Evolutionary conservation across 2,113 vertebrate genomes (phyloP), one percentile per base, ranked within the genome.

Genomic region (Alligator sinensis): DNA sequence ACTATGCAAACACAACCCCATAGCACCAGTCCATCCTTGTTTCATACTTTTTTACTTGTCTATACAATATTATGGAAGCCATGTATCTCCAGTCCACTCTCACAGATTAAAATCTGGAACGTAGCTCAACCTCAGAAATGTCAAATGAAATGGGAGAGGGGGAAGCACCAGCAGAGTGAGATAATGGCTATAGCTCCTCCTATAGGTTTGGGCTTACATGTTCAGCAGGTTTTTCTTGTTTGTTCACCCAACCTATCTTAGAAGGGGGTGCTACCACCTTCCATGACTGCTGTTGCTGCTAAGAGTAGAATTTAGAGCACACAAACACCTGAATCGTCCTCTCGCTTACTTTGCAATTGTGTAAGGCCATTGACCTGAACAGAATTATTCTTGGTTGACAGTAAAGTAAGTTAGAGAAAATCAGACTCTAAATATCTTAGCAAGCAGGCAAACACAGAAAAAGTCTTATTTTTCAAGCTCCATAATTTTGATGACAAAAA

Each of bases 291-390:
- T 87, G 34, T 92, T 94, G 93, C 89, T 95, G 90, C 95, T 95
- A 94, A 87, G 84, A 78, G 84, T 93, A 83, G 92, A 90, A 92
- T 94, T 92, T 95, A 94, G 91, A 91, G 87, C 82, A 54, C 79
- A 94, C 93, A 97, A 95, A 96, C 95, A 93, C 88, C 82, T 86
- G 89, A 88, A 95, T 95, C 96, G 95, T 92, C 96, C 94, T 97
- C 95, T 95, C 93, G 89, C 89, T 96, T 96, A 90, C 94, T 96
- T 96, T 96, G 88, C 93, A 97, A 96, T 96, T 93, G 89, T 95
- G 92, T 87, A 95, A 95, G 92, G 95, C 84, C 96, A 94, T 89
- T 96, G 94, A 96, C 93, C 95, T 96, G 94, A 97, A 95, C 70
- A 92, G 92, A 95, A 80, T 89, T 95, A 92, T 91, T 95, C 96